Percentiles rank a stretch among this genome's conserved stretches.
These are phyloP conservation scores for Parnassius smintheus DNA, from an alignment of 2,888 invertebrate genomes.

Conservation along the genomic window DNA sequence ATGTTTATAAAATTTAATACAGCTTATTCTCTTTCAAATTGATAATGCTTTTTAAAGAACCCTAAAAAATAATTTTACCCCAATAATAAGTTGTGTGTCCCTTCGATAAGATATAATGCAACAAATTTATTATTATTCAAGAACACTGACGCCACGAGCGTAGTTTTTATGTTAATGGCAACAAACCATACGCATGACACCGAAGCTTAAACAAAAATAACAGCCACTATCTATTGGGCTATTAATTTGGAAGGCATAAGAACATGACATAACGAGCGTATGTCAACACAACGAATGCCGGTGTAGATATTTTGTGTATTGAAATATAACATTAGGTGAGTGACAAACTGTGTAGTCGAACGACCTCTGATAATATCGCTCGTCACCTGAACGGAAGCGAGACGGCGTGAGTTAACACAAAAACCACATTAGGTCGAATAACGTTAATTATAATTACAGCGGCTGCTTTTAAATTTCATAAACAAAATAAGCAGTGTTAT, in stretches of 20 bases:
- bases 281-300: slow-evolving; percentile 36
- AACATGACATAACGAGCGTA: slow-evolving; percentile 40
- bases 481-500: slow-evolving; percentile 18
- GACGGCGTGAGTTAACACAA: slow-evolving; percentile 58
- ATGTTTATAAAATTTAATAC: too few relatives aligned
- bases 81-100: slow-evolving; percentile 35
- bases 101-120: slow-evolving; percentile 47
- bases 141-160: slow-evolving; percentile 39
- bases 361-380: slow-evolving; percentile 58
- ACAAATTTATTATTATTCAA: slow-evolving; percentile 46
- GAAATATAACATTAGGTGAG: slow-evolving; percentile 45
- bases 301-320: slow-evolving; percentile 32
- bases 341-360: slow-evolving; percentile 58
- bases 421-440: slow-evolving; percentile 69
- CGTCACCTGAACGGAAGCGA: slow-evolving; percentile 77
- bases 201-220: slow-evolving; percentile 45
- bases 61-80: slow-evolving; percentile 24
- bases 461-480: slow-evolving; percentile 32
- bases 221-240: slow-evolving; percentile 47
- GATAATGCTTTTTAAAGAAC: neutral
- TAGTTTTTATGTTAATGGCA: slow-evolving; percentile 49
- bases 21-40: too few relatives aligned
- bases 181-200: slow-evolving; percentile 47
- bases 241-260: slow-evolving; percentile 53
- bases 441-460: slow-evolving; percentile 39